Conservation (phyloP, 2,113 vertebrate species). For the Pelvicachromis taeniatus region DNA sequence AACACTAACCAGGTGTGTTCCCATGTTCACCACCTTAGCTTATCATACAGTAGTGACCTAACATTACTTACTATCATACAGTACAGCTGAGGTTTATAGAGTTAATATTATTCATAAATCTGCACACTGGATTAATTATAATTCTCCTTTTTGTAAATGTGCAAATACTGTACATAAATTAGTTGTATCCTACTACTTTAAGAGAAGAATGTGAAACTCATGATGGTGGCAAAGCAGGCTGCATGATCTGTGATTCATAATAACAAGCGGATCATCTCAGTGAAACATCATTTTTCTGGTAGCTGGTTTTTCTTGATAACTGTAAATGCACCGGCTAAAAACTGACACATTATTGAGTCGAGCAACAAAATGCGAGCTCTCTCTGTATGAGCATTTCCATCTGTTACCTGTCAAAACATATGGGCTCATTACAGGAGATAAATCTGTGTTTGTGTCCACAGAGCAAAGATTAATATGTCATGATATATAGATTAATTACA, state of each 20-base stretch:
- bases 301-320: not conserved
- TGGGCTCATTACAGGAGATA: not conserved
- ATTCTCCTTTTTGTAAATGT: not conserved
- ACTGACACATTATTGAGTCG: not conserved
- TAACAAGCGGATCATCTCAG: not conserved
- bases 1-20: not conserved
- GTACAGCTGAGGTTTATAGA: not conserved
- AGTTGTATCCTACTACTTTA: not conserved
- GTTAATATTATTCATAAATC: not conserved
- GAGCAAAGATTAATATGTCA: not conserved
- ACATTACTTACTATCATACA: not conserved
- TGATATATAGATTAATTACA: constrained; percentile 7
- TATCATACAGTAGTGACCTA: not conserved
- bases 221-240: not conserved
- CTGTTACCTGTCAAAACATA: constrained; percentile 21
- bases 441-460: not conserved
- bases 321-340: not conserved
- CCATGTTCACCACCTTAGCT: not conserved
- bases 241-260: not conserved
- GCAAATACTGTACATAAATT: not conserved
- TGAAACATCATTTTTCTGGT: not conserved
- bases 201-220: not conserved
- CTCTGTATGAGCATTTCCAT: not conserved
- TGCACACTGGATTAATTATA: not conserved
- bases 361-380: not conserved